Base-by-base conservation (phyloP, 2,888 invertebrate species). In the Amiota minor region DNA sequence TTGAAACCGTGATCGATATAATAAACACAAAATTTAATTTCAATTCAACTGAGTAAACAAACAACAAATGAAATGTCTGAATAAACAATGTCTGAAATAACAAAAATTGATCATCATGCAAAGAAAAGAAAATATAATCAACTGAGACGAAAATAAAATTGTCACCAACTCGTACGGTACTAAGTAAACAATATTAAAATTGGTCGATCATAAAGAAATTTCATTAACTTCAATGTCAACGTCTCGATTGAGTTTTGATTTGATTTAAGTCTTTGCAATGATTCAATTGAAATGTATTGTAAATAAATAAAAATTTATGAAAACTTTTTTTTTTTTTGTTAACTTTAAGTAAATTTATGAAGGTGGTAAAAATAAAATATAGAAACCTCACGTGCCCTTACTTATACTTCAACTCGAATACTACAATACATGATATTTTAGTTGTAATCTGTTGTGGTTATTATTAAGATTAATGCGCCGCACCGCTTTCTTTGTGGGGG, bases 351-450 rank as follows among this genome's bases (percentile, higher is more conserved):
- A 20, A 59, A 11, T 59, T 59, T 20, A 59, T 20, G 18, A 59
- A 59, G 16, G 53, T 53, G n/a, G 53, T 53, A 53, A 53, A 53
- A 53, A 53, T 53, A 53, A 35, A 62, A 35, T 12, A 62, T 12
- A 35, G n/a, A 61, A 59, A 59, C 23, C 23, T n/a, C 62, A 62
- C 62, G 62, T 62, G 62, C 35, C 62, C 62, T n/a, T n/a, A 23
- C 62, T n/a, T n/a, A 62, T 59, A 59, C 4, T 14, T n/a, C 1
- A 62, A 62, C 62, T 45, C 23, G 20, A 20, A n/a, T n/a, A n/a
- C n/a, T n/a, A 59, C 62, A 18, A 9, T 23, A 35, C 62, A 35
- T 62, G 35, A 35, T 45, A 14, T 35, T 35, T 35, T 35, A 8
- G 2, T 35, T 35, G 35, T 35, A 35, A 35, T 35, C 35, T 6